Evolutionary conservation across 2,113 vertebrate species (phyloP), one percentile per base, ranked within the genome.

Genomic region (Cathartes aura): DNA sequence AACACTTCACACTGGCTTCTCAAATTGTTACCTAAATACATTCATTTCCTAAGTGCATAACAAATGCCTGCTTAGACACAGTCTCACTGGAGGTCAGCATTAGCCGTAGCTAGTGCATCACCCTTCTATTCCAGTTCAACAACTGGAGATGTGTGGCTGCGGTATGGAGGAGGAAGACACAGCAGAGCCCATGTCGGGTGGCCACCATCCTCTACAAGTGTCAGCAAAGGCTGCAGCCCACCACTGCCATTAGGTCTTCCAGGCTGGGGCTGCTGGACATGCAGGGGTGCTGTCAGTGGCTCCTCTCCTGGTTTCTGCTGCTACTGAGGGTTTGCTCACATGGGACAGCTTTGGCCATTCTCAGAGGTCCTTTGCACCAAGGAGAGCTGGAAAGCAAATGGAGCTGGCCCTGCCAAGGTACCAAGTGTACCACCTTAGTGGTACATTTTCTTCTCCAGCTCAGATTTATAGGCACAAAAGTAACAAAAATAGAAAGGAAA

Each of bases 131-230:
- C 43, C 52, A 16, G 29, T 55, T 79, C 66, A 86, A 6, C 36
- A 71, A 30, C 38, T 47, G 42, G 32, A 79, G 58, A 47, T 12
- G 26, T 3, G 21, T 32, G 48, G 19, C 74, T 59, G 21, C 1
- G 1, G 15, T 8, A 34, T 0, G 0, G 40, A 75, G n/a, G 15
- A 82, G 6, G 19, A 90, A 62, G 19, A 60, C 52, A 53, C 6
- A 29, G 52, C 24, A 88, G 34, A 89, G 59, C 27, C 24, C 20
- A 6, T 2, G 12, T 5, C n/a, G 43, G 9, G 32, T n/a, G 7
- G 29, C 23, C 40, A 76, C 29, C 27, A 13, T 12, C 27, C 29
- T 59, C 47, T n/a, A 9, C 7, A 9, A 52, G 6, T 3, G 4
- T 15, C 60, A 85, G 89, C 32, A 80, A 90, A 90, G 62, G n/a